Base-by-base conservation (phyloP, 2,797 vertebrate genomes). In the Falco naumanni region DNA sequence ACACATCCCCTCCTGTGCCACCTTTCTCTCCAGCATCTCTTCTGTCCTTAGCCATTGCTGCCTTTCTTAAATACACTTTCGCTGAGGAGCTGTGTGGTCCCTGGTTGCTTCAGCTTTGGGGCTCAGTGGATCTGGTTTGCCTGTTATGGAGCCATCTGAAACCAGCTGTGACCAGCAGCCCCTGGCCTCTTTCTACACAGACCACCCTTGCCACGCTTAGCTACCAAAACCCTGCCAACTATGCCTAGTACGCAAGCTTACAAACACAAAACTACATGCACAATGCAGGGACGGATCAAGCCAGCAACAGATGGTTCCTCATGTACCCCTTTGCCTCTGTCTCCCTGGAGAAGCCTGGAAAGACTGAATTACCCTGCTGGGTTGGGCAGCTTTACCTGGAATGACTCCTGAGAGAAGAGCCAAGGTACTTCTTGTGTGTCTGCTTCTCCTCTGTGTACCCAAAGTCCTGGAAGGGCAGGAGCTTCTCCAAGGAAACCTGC, bases 1-100 rank as follows among this genome's bases (percentile, higher is more conserved):
- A 8, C 31, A 10, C 2, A 1, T 6, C 26, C 64, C 12, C 4
- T 24, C 25, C 25, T 41, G 10, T 43, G 5, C 8, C 3, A 1
- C 16, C 7, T 39, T 31, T 68, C 26, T 12, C 50, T 43, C 15
- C 50, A 70, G 10, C 2, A 2, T 34, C 29, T 53, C 39, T 65
- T 24, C 17, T 65, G 6, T 6, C 5, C 18, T 5, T n/a, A 39
- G 4, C 3, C 37, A 11, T 43, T 57, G 16, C 16, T 59, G 11
- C 20, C 33, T 47, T 45, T 84, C 59, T 71, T 39, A 39, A 65
- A 51, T 6, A 20, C 1, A 2, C 8, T 74, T 59, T 60, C 39
- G 24, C 37, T 39, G 19, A 24, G 29, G 11, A 12, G 18, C 16
- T 16, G 4, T 22, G 8, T 47, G 20, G 16, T 66, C 14, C 24